phyloP scores from a whole-genome alignment of 2,113 vertebrate species.

The Pedetes capensis region DNA sequence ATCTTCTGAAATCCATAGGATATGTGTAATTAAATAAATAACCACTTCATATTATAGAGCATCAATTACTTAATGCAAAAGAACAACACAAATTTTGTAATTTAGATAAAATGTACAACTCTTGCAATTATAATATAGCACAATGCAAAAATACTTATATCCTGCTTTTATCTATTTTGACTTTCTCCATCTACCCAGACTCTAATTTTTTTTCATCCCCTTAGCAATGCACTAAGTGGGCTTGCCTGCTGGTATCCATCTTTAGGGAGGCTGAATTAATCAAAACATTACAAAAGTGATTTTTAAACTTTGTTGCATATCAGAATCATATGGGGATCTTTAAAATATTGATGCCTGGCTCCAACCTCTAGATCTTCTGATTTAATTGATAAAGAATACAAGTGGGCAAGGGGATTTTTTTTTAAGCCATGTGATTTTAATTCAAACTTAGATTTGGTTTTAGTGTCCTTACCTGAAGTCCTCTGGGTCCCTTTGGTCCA shows the following conservation, averaged over 20 bases:
- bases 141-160: not conserved
- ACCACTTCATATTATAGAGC: not conserved
- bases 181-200: not conserved
- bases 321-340: not conserved
- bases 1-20: not conserved
- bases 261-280: not conserved
- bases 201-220: not conserved
- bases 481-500: slow-evolving; percentile 85
- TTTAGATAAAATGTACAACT: slow-evolving; percentile 12
- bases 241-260: not conserved
- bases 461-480: slow-evolving; percentile 84
- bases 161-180: not conserved
- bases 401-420: not conserved
- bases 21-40: slow-evolving; percentile 11
- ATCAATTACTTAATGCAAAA: not conserved
- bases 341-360: not conserved
- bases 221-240: not conserved
- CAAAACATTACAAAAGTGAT: not conserved
- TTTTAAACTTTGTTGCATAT: not conserved
- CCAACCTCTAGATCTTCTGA: not conserved
- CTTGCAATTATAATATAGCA: not conserved
- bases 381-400: not conserved
- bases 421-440: not conserved
- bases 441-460: not conserved
- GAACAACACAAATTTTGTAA: not conserved